A percentile compares a stretch with the other conserved stretches of the same genome.
Conservation (phyloP, 2,888 invertebrate species). For the Tenodera sinensis region DNA sequence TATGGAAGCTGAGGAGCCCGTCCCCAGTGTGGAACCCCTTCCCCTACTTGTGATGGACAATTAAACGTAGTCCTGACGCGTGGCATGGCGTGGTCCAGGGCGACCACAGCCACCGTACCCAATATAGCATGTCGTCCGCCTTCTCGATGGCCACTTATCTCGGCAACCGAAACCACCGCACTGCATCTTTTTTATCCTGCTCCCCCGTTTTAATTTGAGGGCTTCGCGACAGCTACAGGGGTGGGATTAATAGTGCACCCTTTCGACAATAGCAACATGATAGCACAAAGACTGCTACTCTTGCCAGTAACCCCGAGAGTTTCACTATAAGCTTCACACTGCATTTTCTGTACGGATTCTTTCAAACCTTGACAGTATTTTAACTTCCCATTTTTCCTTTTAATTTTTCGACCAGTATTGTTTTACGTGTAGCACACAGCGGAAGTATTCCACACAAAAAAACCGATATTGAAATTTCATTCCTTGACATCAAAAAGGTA, state of each 20-base stretch:
- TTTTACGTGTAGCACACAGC: no score
- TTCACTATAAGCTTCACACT: background rate
- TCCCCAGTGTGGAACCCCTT: background rate
- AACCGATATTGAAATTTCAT: no score
- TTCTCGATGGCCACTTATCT: background rate
- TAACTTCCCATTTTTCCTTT: no score
- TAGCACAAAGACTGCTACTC: background rate
- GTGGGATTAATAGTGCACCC: background rate
- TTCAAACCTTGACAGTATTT: background rate
- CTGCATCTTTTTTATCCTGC: background rate
- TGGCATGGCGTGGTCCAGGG: background rate
- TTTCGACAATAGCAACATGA: background rate
- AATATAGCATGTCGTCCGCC: background rate
- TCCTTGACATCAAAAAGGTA: no score
- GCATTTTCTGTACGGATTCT: background rate
- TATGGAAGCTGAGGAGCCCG: background rate
- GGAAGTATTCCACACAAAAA: background rate
- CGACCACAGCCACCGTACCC: background rate
- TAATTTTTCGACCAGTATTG: no score
- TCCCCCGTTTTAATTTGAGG: background rate
- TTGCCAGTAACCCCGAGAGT: background rate
- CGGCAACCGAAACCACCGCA: background rate
- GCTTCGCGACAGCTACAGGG: background rate
- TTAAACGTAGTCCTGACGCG: background rate
- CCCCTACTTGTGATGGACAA: background rate